Evolutionary conservation across 2,888 invertebrate species (phyloP), one percentile per base, ranked within the genome.

Genomic region (Eristalis arbustorum): DNA sequence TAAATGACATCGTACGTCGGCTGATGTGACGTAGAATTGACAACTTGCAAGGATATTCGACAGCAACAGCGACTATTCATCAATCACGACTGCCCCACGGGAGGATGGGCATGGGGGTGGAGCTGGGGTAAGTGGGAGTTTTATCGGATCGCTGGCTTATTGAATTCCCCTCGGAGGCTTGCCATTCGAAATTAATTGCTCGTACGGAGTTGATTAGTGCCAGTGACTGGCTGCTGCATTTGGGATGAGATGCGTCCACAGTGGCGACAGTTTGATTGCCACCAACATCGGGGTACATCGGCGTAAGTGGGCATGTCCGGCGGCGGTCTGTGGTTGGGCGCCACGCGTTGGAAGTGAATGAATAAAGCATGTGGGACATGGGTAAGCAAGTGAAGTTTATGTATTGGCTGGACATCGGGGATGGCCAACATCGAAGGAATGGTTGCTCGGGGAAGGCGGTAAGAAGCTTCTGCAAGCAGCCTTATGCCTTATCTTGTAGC

Each of bases 1-100:
- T 76, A 76, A 68, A 76, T 76, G 62, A 37, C 68, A 49, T 63
- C 49, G 37, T 49, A 62, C 49, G 76, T 62, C 8, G 49, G 40
- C 1, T 61, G 59, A 23, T 25, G 68, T 25, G 28, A 49, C 25
- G 18, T 6, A 18, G n/a, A 76, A 69, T 37, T 62, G 76, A 69
- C 76, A 76, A 56, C 61, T n/a, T 25, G 56, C 62, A 42, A 37
- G 68, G 76, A 68, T 76, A 62, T 68, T 25, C 25, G 40, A 18
- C 18, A 59, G 25, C 40, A 40, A 5, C 25, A 40, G 37, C n/a
- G 59, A 25, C 37, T 40, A 57, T 61, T 40, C 71, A 71, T 71
- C 61, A 71, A 71, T 71, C 71, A 71, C 40, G 57, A 28, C 23
- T 37, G 28, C 2, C 34, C 1, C 5, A 11, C 10, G 56, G 6